phyloP scores from a whole-genome alignment of 2,888 invertebrate genomes.

The Abrostola tripartita region DNA sequence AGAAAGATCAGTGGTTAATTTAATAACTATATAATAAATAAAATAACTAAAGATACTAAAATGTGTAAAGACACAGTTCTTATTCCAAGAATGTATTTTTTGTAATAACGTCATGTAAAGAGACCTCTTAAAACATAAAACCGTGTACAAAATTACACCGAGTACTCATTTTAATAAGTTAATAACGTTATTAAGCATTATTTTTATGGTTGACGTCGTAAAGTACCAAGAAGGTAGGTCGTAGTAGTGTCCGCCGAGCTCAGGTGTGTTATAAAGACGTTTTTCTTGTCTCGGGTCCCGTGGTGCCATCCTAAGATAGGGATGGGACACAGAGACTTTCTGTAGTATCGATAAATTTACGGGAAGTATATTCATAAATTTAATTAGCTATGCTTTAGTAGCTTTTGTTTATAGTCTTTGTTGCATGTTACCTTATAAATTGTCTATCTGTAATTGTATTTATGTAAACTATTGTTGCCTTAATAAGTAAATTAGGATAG shows the following conservation, averaged over 20 bases:
- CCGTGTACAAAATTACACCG: background rate
- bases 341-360: conserved; percentile 35
- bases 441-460: background rate
- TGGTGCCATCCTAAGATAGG: conserved; percentile 64
- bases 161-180: background rate
- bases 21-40: no score
- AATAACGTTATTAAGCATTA: conserved; percentile 25
- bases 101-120: background rate
- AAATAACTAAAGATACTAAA: background rate
- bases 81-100: background rate
- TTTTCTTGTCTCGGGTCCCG: conserved; percentile 78
- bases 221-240: conserved; percentile 70
- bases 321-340: conserved; percentile 46
- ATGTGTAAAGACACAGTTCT: background rate
- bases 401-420: background rate
- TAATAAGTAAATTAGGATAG: no score
- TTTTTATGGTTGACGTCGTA: conserved; percentile 31
- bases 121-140: background rate
- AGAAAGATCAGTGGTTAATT: background rate
- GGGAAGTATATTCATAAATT: no score
- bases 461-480: no score
- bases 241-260: conserved; percentile 65
- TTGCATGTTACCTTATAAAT: no score
- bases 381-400: background rate
- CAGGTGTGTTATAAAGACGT: conserved; percentile 85